Evolutionary conservation across 2,797 vertebrate species (phyloP).

Genomic region (Neostethus bicornis): DNA sequence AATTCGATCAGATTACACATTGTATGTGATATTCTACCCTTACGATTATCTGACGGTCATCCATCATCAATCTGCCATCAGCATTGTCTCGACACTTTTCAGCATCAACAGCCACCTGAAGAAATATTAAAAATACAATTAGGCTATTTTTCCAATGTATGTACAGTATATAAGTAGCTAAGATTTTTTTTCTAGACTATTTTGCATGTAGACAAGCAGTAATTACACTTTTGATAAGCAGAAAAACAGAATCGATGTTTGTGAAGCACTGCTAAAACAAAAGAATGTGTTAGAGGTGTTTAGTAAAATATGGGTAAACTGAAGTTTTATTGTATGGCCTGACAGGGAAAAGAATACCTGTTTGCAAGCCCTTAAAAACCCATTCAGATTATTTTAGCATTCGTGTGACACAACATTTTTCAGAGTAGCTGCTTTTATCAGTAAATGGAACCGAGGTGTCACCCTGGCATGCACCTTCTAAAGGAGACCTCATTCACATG

Average conservation of each 20-base stretch:
- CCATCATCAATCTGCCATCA: conserved; percentile 27
- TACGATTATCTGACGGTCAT: conserved; percentile 32
- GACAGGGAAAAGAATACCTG: neutral
- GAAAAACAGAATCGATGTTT: neutral
- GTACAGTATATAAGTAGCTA: too few relatives aligned
- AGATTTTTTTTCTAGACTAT: too few relatives aligned
- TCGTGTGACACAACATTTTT: conserved; percentile 7
- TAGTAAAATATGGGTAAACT: conserved; percentile 20
- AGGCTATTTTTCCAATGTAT: too few relatives aligned
- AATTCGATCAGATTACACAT: conserved; percentile 21
- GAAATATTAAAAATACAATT: conserved; percentile 14
- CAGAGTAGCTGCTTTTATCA: conserved; percentile 8
- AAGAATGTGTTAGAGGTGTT: neutral
- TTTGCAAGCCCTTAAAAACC: conserved; percentile 10
- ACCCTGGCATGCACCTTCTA: conserved; percentile 5
- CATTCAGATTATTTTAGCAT: conserved; percentile 1
- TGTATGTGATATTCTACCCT: conserved; percentile 26
- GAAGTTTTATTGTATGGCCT: conserved; percentile 4
- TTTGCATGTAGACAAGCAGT: neutral
- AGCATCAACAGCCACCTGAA: conserved; percentile 9
- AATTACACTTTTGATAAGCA: neutral
- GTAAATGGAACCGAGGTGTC: conserved; percentile 23
- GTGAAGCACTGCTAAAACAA: conserved; percentile 14
- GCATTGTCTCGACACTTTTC: conserved; percentile 7
- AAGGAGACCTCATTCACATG: conserved; percentile 8